Percentiles rank a stretch among this genome's conserved stretches.
Conservation (phyloP, 2,113 vertebrate genomes). For the Ondatra zibethicus region DNA sequence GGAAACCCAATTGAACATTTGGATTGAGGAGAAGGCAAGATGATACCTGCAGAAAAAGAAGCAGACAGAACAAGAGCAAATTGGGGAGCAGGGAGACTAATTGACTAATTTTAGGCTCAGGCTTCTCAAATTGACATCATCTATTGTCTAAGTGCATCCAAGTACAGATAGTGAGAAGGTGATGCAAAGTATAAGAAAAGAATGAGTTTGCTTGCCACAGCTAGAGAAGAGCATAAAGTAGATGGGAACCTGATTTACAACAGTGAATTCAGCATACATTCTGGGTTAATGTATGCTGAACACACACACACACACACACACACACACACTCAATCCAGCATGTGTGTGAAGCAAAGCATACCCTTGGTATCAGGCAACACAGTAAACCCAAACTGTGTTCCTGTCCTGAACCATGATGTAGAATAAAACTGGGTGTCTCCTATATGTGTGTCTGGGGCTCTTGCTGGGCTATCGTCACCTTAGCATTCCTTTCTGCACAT, state of each 20-base stretch:
- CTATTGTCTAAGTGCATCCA: not conserved
- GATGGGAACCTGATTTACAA: not conserved
- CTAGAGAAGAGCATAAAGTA: not conserved
- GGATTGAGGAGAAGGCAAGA: not conserved
- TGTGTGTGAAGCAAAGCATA: not conserved
- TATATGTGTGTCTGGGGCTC: not conserved
- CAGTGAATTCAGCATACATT: not conserved
- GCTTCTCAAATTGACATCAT: not conserved
- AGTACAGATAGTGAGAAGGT: not conserved
- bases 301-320: not conserved
- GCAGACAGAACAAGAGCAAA: not conserved
- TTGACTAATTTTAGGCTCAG: not conserved
- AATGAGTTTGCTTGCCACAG: not conserved
- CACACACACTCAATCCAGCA: not conserved
- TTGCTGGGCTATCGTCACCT: not conserved
- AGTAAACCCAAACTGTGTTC: not conserved
- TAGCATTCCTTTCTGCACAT: not conserved
- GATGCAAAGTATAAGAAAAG: conserved; percentile 10
- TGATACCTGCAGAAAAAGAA: not conserved
- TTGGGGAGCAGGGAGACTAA: not conserved
- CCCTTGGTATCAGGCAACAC: not conserved
- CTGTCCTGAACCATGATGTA: not conserved
- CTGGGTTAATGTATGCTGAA: not conserved
- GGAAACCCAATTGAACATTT: not conserved
- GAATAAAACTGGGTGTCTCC: not conserved